phyloP scores from a whole-genome alignment of 2,888 invertebrate species.

The Epinotia nisella region DNA sequence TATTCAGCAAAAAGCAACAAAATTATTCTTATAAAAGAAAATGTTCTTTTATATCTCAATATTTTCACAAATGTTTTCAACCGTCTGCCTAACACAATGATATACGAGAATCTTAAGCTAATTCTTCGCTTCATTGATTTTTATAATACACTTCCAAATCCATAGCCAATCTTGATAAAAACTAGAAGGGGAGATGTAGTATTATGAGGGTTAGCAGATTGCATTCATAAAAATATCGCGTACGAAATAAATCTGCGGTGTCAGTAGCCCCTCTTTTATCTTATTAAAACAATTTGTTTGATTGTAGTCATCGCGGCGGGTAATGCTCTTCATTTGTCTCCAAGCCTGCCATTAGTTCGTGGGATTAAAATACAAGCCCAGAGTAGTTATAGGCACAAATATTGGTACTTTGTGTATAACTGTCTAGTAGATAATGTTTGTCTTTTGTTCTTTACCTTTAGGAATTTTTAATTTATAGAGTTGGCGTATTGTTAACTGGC shows the following conservation, averaged over 20 bases:
- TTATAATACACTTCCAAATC: conserved; percentile 30
- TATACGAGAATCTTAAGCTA: conserved; percentile 8
- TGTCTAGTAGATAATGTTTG: too few species aligned
- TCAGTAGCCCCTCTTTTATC: conserved; percentile 69
- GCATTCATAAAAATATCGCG: conserved; percentile 78
- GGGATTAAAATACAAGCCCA: conserved; percentile 34
- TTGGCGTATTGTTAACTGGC: too few species aligned
- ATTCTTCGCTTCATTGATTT: conserved; percentile 31
- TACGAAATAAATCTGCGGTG: conserved; percentile 79
- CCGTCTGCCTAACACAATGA: not conserved
- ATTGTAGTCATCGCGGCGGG: conserved; percentile 41
- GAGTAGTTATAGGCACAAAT: not conserved
- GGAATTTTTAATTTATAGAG: too few species aligned
- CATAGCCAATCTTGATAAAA: conserved; percentile 36
- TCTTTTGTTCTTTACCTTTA: too few species aligned
- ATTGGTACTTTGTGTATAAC: too few species aligned
- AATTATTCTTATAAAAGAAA: not conserved
- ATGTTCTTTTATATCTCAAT: not conserved
- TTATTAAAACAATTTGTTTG: conserved; percentile 45
- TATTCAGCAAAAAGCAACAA: not conserved
- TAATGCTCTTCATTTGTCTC: conserved; percentile 43
- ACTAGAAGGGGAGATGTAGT: conserved; percentile 32
- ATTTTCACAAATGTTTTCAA: conserved; percentile 7
- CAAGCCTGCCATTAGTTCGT: conserved; percentile 35
- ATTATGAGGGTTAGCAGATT: conserved; percentile 66